These are phyloP conservation scores for Platichthys flesus DNA, from an alignment of 2,113 vertebrate genomes.

Conservation along the genomic window DNA sequence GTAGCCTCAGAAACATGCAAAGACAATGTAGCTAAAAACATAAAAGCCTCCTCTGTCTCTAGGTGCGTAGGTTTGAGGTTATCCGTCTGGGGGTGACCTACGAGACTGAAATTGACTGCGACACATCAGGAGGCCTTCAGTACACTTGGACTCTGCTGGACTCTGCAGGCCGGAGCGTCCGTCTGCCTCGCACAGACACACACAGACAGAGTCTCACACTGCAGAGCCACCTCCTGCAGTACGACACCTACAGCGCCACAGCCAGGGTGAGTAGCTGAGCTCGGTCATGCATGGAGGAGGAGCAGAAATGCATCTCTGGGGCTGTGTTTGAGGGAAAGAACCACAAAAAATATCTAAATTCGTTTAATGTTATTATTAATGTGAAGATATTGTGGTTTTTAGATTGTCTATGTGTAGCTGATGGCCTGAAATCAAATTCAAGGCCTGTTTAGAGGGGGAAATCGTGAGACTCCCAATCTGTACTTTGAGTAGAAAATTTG, in stretches of 20 bases:
- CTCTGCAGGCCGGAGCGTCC: constrained; percentile 54
- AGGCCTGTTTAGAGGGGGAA: no score
- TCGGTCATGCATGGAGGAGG: neutral
- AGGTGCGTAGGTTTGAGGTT: constrained; percentile 82
- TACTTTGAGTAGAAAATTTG: neutral
- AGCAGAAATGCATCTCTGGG: no score
- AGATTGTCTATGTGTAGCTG: neutral
- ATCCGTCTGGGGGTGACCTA: constrained; percentile 82
- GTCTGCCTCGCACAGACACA: constrained; percentile 65
- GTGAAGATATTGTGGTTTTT: neutral
- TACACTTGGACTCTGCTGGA: constrained; percentile 83
- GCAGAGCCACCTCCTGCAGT: constrained; percentile 78
- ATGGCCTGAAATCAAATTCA: neutral
- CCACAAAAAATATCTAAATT: no score
- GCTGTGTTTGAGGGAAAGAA: no score
- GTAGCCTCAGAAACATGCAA: neutral
- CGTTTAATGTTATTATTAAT: no score
- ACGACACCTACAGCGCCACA: constrained; percentile 81
- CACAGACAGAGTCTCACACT: constrained; percentile 76
- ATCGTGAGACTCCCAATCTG: no score
- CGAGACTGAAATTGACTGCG: constrained; percentile 81
- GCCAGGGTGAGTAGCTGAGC: constrained; percentile 75
- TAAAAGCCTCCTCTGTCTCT: neutral
- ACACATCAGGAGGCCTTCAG: constrained; percentile 75
- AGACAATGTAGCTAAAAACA: neutral